A percentile compares a stretch with the other conserved stretches of the same genome.
Evolutionary conservation across 2,888 invertebrate species (phyloP).

Genomic region (Aporophyla lueneburgensis): DNA sequence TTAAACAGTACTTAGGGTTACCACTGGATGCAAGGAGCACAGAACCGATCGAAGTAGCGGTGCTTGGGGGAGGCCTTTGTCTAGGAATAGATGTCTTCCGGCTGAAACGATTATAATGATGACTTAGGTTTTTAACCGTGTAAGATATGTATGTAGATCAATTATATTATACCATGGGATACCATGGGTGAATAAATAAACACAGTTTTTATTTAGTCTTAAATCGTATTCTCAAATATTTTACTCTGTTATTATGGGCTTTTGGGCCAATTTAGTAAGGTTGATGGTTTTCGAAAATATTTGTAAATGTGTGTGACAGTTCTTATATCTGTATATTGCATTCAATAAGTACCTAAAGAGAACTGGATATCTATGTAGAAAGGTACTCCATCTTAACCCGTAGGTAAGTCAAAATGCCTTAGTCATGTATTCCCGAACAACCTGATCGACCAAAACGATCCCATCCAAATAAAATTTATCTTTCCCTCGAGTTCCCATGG

Average conservation of each 20-base stretch:
- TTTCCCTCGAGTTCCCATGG: constrained; percentile 51
- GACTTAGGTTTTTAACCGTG: background rate
- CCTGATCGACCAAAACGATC: background rate
- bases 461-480: background rate
- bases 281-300: background rate
- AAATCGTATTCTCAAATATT: background rate
- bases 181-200: no score
- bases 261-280: background rate
- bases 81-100: no score
- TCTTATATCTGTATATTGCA: background rate
- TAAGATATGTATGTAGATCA: no score
- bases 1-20: background rate
- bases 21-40: no score
- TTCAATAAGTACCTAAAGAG: background rate
- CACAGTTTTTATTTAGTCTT: no score
- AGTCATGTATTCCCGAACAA: background rate
- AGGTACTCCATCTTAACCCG: no score
- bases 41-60: no score
- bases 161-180: no score
- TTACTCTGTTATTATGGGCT: background rate
- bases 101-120: no score
- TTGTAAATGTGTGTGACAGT: no score
- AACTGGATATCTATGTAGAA: background rate
- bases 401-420: background rate
- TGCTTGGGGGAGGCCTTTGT: no score